Conservation (phyloP, 1,140 invertebrate species). For the Drosophila subobscura region DNA sequence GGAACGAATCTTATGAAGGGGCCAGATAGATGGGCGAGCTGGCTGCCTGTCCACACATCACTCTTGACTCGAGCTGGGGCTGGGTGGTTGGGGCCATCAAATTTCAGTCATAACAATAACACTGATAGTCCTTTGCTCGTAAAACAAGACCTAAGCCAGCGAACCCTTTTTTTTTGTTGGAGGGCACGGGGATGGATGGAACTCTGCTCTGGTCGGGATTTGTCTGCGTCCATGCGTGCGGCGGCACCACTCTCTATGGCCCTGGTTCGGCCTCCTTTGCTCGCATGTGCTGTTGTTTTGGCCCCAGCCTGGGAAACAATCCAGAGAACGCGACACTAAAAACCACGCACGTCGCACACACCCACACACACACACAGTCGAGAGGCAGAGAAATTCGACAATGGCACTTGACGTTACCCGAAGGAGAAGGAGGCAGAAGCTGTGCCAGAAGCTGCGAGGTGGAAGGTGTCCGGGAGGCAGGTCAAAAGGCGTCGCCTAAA, state of each 20-base stretch:
- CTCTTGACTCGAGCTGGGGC: slow-evolving; percentile 15
- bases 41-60: slow-evolving; percentile 16
- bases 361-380: background rate
- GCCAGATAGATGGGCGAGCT: background rate
- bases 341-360: slow-evolving; percentile 51
- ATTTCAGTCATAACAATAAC: slow-evolving; percentile 81
- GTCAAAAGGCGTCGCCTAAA: slow-evolving; percentile 76
- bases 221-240: slow-evolving; percentile 48
- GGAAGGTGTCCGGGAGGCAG: slow-evolving; percentile 15
- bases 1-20: slow-evolving; percentile 29
- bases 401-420: slow-evolving; percentile 62
- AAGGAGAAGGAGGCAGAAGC: background rate
- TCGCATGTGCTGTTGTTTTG: slow-evolving; percentile 59
- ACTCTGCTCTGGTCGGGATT: slow-evolving; percentile 56
- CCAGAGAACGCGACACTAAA: slow-evolving; percentile 73
- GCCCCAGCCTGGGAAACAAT: slow-evolving; percentile 69
- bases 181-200: background rate
- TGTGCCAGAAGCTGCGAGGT: background rate
- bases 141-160: slow-evolving; percentile 71
- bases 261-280: slow-evolving; percentile 1
- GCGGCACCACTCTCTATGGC: slow-evolving; percentile 5
- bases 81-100: slow-evolving; percentile 71
- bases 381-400: slow-evolving; percentile 62
- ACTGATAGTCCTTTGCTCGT: slow-evolving; percentile 76
- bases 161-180: slow-evolving; percentile 45